A percentile compares a stretch with the other conserved stretches of the same genome.
phyloP scores from a whole-genome alignment of 30 jellyfish, hydroid and myxozoan species.

The Phacellophora camtschatica region DNA sequence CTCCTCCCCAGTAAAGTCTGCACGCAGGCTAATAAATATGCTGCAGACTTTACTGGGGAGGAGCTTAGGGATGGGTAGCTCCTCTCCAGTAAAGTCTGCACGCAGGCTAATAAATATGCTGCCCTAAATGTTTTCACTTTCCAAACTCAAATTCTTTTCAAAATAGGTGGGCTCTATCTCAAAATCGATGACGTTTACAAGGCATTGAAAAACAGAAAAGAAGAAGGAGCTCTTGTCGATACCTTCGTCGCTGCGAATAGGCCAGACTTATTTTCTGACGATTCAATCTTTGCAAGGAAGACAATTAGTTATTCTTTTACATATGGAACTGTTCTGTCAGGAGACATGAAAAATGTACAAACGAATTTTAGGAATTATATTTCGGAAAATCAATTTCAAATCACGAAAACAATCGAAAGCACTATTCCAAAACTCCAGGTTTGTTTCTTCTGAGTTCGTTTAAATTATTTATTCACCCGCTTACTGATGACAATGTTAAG shows the following conservation, averaged over 20 bases:
- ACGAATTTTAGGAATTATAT: conserved; percentile 9
- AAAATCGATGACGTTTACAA: conserved; percentile 26
- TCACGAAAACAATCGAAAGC: conserved; percentile 24
- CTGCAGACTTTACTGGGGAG: too few relatives aligned
- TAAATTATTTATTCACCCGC: too few relatives aligned
- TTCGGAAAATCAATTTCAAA: conserved; percentile 15
- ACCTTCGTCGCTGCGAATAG: conserved; percentile 51
- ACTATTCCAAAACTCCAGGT: conserved; percentile 26
- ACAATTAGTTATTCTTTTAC: conserved; percentile 25
- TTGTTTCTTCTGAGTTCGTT: too few relatives aligned
- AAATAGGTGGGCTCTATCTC: too few relatives aligned
- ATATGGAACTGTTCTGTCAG: conserved; percentile 53
- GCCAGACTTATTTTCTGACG: conserved; percentile 32
- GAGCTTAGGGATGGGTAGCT: too few relatives aligned
- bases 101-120: too few relatives aligned
- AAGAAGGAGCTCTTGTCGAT: conserved; percentile 44
- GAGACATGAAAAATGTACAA: conserved; percentile 32
- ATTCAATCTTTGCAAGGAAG: conserved; percentile 9
- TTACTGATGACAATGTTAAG: too few relatives aligned
- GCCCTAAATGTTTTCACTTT: too few relatives aligned
- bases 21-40: too few relatives aligned
- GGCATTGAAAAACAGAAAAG: conserved; percentile 39
- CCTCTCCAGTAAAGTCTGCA: too few relatives aligned
- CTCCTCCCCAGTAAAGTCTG: too few relatives aligned
- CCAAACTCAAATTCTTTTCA: too few relatives aligned